Base-by-base conservation (phyloP, 1,140 invertebrate species). In the Matsumurasca onukii region DNA sequence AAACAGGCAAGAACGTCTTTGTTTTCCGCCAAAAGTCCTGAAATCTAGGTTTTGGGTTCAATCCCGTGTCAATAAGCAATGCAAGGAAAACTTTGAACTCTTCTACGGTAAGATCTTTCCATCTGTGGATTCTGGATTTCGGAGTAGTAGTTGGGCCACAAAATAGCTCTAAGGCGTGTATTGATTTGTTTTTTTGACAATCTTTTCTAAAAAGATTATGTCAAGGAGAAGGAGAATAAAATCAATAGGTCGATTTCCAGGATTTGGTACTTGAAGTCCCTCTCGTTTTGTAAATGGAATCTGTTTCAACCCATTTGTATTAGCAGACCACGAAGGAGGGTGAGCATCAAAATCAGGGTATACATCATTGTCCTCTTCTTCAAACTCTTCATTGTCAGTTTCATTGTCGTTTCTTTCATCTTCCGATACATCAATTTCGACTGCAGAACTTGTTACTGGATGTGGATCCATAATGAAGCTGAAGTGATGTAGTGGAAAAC, bases 1-100 rank as follows among this genome's bases (percentile, higher is more conserved):
- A 67, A 57, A 27, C 30, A 13, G 66, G 30, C 0, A 31, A 3
- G 27, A 51, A 51, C 2, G 15, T 2, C 25, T n/a, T n/a, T 59
- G 17, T 39, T 39, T 39, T 39, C 34, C 34, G 5, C 0, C 77
- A 52, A 15, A 17, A 15, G 5, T 52, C 49, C 49, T 15, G 49
- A 15, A 52, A 20, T 52, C 49, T 52, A 15, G 49, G 49, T 15
- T 52, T 52, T 22, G 49, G 49, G 49, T 52, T 12, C 12, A 52
- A 15, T 52, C 49, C 49, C 20, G 20, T 52, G 20, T 52, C 12
- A 3, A 52, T 15, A 15, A 52, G 12, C 12, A 52, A 22, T 20
- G 12, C 49, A 5, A 52, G 49, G 20, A 52, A 52, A 20, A 52
- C 49, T 52, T 52, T 52, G 12, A 52, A 22, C 49, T 52, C 49